phyloP scores from a whole-genome alignment of 2,888 invertebrate species.

The Dryococelus australis region DNA sequence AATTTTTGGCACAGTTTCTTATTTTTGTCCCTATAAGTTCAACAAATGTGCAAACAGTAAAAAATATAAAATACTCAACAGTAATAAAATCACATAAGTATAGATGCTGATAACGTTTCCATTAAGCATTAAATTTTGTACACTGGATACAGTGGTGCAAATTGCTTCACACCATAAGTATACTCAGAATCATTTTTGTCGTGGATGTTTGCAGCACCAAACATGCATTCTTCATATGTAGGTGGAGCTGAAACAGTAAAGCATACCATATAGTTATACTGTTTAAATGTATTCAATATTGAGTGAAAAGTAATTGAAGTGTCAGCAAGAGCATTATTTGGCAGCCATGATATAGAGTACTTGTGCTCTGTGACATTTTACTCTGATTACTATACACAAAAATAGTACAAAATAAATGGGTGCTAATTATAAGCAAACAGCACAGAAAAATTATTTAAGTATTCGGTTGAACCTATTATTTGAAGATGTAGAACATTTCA shows the following conservation, averaged over 20 bases:
- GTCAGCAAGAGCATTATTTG: no score
- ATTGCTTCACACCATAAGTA: background rate
- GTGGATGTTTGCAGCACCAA: background rate
- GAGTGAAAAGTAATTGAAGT: no score
- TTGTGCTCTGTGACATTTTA: no score
- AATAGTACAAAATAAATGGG: no score
- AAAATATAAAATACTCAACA: background rate
- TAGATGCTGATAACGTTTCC: background rate
- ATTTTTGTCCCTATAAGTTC: background rate
- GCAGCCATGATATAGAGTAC: no score
- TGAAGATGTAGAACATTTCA: no score
- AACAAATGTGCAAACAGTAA: background rate
- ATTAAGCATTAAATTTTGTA: background rate
- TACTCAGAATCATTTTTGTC: background rate
- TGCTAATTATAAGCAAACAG: no score
- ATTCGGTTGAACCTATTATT: no score
- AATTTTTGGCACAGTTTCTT: background rate
- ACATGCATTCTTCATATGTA: constrained; percentile 3
- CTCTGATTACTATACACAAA: no score
- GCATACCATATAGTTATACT: background rate
- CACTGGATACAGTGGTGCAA: background rate
- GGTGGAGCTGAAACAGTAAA: background rate
- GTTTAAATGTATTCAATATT: no score
- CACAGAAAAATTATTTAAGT: no score
- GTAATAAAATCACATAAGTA: background rate